Base-by-base conservation (phyloP, 2,113 vertebrate genomes). In the Eudorcas thomsonii region DNA sequence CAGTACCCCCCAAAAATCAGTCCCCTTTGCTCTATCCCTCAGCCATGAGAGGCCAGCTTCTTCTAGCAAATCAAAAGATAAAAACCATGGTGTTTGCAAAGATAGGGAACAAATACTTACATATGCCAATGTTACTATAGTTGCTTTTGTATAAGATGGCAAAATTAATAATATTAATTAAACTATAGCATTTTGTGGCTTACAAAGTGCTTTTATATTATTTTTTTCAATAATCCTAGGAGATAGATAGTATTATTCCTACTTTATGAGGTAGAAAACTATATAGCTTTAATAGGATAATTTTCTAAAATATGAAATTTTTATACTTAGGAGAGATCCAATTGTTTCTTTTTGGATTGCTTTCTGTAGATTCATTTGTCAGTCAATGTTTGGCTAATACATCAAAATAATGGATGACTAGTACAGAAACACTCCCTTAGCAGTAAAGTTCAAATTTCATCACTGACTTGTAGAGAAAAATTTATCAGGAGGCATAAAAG, bases 401-500 rank as follows among this genome's bases (percentile, higher is more conserved):
- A 54, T 96, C 93, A 91, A 94, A 94, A 96, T 97, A 97, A 98
- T 8, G 43, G 60, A 94, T 97, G 94, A 96, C 59, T 96, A 87
- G 88, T 45, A 81, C 52, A 97, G 78, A 97, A 93, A 92, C 52
- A 90, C 59, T 98, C 95, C 92, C 88, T 97, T 98, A 92, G 96
- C 97, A 97, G 9, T 3, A 77, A 97, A 98, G 97, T 98, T 98
- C 96, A 98, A 97, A 98, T 98, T 98, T 98, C 97, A 98, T 98
- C 97, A 97, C 59, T 96, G 84, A 88, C 90, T 97, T 91, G 59
- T 48, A 97, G 60, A 98, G 95, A 97, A 98, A 98, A 98, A 97
- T 96, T 97, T 98, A 97, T 98, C 97, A 98, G 90, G 94, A 98
- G 95, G 93, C 87, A 98, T 97, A 96, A 98, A 93, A 96, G 89